Base-by-base conservation (phyloP, 2,797 vertebrate genomes). In the Ptychadena robeensis region DNA sequence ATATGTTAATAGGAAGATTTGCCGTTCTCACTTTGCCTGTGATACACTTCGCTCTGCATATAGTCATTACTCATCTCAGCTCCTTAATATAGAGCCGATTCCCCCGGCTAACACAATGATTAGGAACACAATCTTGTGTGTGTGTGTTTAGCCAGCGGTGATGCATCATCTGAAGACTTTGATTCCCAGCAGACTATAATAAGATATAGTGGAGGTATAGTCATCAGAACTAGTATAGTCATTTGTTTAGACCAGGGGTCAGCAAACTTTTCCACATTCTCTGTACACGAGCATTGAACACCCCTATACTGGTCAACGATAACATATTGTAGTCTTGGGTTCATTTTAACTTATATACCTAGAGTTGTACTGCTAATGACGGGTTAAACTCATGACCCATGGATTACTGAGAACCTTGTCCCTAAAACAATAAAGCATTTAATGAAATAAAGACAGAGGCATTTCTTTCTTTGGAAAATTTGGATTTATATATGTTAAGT, bases 1-100 rank as follows among this genome's bases (percentile, higher is more conserved):
- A 83, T 73, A 79, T 83, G 82, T 79, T 83, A 83, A 83, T 79
- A 53, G 68, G 12, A 73, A 83, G 82, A 79, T 73, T 83, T 79
- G 40, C 75, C 31, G 65, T 65, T 67, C 69, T 73, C 69, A 63
- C 65, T 44, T 59, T 83, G 57, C 81, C 38, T 53, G 34, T 75
- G 75, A 83, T 73, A 79, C 57, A 79, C 75, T 73, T 79, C 68
- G 27, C 69, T 63, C 63, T 25, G 61, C 76, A 68, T 68, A 79
- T 61, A 79, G 32, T 83, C 75, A 83, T 79, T 79, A 83, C 35
- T 79, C 82, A 79, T 79, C 76, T 73, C 35, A 18, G 38, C 63
- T 73, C 63, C 61, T 59, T 83, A 83, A 83, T 73, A 83, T 65
- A 72, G 40, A 83, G 48, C 75, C 38, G 69, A 69, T 73, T 79